phyloP scores from a whole-genome alignment of 2,888 invertebrate genomes.

The Sthenelais limicola region DNA sequence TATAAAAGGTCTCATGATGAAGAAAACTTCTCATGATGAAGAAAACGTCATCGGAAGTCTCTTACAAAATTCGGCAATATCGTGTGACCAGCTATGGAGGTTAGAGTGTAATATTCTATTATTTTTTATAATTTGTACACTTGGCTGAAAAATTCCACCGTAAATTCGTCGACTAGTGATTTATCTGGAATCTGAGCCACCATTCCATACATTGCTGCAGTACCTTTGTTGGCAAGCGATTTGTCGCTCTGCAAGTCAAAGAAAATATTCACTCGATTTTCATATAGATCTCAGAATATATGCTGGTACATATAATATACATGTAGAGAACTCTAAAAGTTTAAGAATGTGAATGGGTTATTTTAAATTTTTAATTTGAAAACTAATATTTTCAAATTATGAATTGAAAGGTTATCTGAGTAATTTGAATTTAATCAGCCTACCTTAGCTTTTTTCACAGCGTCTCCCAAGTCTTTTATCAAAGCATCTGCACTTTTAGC shows the following conservation, averaged over 20 bases:
- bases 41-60: too few relatives aligned
- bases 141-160: constrained; percentile 69
- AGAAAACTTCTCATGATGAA: too few relatives aligned
- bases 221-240: constrained; percentile 60
- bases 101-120: neutral
- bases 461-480: constrained; percentile 55
- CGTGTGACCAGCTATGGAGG: too few relatives aligned
- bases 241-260: constrained; percentile 58
- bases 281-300: neutral
- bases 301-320: too few relatives aligned
- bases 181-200: constrained; percentile 68
- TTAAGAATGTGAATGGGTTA: too few relatives aligned
- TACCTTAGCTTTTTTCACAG: constrained; percentile 59
- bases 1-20: too few relatives aligned
- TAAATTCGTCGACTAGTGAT: constrained; percentile 66
- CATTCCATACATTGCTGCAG: constrained; percentile 69
- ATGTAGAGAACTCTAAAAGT: too few relatives aligned
- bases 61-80: too few relatives aligned
- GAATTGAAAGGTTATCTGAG: too few relatives aligned
- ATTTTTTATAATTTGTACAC: constrained; percentile 58
- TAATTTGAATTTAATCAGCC: too few relatives aligned
- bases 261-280: neutral
- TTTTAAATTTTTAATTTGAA: too few relatives aligned
- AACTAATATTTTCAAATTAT: too few relatives aligned
- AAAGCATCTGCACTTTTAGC: constrained; percentile 56